Base-by-base conservation (phyloP, 2,888 invertebrate genomes). In the Blastobasis lacticolella region DNA sequence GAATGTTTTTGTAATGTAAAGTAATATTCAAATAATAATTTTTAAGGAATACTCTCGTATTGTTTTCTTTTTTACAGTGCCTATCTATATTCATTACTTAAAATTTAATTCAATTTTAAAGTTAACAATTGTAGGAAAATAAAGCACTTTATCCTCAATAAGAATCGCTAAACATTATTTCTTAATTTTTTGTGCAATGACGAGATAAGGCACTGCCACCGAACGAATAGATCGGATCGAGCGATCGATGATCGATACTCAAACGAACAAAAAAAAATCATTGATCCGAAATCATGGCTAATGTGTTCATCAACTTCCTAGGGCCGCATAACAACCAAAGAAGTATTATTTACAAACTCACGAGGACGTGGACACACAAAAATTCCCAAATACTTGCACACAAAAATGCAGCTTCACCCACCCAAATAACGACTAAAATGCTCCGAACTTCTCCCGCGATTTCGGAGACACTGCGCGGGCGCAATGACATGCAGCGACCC, bases 291-390 rank as follows among this genome's bases (percentile, higher is more conserved):
- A 82, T 79, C 73, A 81, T 78, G 75, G 81, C 76, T 73, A 80
- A 74, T 69, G 71, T 74, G 71, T 82, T 82, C 78, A 81, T 81
- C 81, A 73, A 77, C 67, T 74, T 78, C 74, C 69, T 66, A 78
- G 78, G 75, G 61, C 42, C 49, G 48, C 78, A 80, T 75, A 71
- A 62, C 61, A 9, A 48, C 37, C 7, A 40, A 71, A 66, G 73
- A 71, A 63, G 54, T 68, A 60, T 57, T 57, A 56, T 48, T 56
- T 9, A 40, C 9, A 9, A 8, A 42, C 42, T n/a, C 1, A 42
- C 9, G 9, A n/a, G n/a, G 42, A 5, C 42, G 42, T 10, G 9
- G 42, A 10, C 42, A 10, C 42, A 42, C 50, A 44, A 10, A 49
- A 23, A 23, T 23, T 2, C 56, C 48, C 54, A 60, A 54, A 49